Conservation (phyloP, 2,888 invertebrate genomes). For the Tupiocoris notatus region DNA sequence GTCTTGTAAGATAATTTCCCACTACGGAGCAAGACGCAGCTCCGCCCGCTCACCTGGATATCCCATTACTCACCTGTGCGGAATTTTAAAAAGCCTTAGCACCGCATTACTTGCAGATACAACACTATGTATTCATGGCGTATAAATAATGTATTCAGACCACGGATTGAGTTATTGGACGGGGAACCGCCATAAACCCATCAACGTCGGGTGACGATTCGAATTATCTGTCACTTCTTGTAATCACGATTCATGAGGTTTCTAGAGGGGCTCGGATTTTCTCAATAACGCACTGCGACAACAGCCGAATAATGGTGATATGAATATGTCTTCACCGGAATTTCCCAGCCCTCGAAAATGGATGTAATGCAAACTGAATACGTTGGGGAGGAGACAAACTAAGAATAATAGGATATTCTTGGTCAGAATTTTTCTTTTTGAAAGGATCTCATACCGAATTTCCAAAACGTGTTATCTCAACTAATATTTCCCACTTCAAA, state of each 20-base stretch:
- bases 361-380: too few relatives aligned
- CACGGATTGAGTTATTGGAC: constrained; percentile 34
- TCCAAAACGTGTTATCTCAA: too few relatives aligned
- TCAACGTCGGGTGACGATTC: constrained; percentile 19
- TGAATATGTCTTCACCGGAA: too few relatives aligned
- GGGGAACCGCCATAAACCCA: constrained; percentile 24
- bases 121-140: constrained; percentile 28
- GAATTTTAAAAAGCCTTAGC: constrained; percentile 38
- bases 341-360: too few relatives aligned
- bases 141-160: constrained; percentile 13
- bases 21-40: background rate
- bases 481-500: too few relatives aligned
- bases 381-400: too few relatives aligned
- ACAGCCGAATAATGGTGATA: too few relatives aligned
- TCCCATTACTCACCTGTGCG: constrained; percentile 30
- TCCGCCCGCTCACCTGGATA: constrained; percentile 12
- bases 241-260: constrained; percentile 22
- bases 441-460: too few relatives aligned
- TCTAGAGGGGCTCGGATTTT: background rate
- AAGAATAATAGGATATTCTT: too few relatives aligned
- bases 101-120: constrained; percentile 34
- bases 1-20: constrained; percentile 37
- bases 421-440: too few relatives aligned
- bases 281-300: too few relatives aligned
- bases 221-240: constrained; percentile 16